phyloP scores from a whole-genome alignment of 2,113 vertebrate species.

The Anolis carolinensis region DNA sequence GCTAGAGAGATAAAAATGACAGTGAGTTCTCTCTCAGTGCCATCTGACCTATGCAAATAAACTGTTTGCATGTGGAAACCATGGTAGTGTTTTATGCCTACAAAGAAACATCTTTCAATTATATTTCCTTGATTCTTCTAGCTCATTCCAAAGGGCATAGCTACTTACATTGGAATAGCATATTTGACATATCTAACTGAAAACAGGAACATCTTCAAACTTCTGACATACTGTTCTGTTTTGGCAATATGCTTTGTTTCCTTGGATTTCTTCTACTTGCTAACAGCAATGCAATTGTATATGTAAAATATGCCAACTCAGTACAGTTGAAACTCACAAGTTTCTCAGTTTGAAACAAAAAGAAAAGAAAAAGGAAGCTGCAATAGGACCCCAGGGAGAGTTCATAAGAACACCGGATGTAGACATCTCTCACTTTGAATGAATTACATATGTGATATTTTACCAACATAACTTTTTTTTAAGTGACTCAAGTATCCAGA shows the following conservation, averaged over 20 bases:
- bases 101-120: conserved; percentile 15
- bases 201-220: not conserved
- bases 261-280: not conserved
- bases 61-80: not conserved
- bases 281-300: not conserved
- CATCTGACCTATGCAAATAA: not conserved
- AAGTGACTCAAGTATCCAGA: not conserved
- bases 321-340: not conserved
- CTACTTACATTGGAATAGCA: not conserved
- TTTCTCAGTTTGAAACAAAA: not conserved
- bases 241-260: not conserved
- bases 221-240: not conserved
- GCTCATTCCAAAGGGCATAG: not conserved
- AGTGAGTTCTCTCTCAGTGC: not conserved
- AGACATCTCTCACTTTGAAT: not conserved
- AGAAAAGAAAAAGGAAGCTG: not conserved
- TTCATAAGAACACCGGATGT: not conserved
- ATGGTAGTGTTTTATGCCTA: not conserved
- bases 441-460: not conserved
- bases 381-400: not conserved
- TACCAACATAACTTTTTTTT: not conserved
- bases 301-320: not conserved
- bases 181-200: not conserved
- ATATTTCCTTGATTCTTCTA: not conserved
- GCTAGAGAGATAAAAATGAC: not conserved